Evolutionary conservation across 2,888 invertebrate genomes (phyloP).

Genomic region (Agrilus mali): DNA sequence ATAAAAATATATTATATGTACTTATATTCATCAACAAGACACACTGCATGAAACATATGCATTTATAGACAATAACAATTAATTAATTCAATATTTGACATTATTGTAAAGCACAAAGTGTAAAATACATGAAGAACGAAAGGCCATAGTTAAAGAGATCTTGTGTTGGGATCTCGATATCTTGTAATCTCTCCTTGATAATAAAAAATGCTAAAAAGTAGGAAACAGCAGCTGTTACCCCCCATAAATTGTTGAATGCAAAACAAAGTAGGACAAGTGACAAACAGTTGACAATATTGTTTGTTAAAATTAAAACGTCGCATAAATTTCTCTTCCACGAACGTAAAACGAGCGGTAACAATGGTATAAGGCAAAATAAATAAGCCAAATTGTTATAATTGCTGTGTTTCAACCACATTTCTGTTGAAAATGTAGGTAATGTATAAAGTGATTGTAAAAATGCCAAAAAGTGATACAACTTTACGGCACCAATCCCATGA

Average conservation of each 20-base stretch:
- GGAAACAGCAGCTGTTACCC: constrained; percentile 5
- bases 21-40: too few relatives aligned
- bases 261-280: constrained; percentile 5
- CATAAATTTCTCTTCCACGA: not conserved
- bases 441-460: constrained; percentile 3
- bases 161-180: constrained; percentile 6
- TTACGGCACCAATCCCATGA: constrained; percentile 3
- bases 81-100: too few relatives aligned
- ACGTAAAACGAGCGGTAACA: constrained; percentile 4
- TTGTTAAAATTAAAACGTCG: not conserved
- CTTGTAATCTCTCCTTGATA: constrained; percentile 5
- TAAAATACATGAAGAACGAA: constrained; percentile 8
- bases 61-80: too few relatives aligned
- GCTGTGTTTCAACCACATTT: constrained; percentile 3
- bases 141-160: constrained; percentile 11
- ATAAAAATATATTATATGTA: too few relatives aligned
- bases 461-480: constrained; percentile 2
- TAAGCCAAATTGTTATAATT: constrained; percentile 2
- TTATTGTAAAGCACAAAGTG: constrained; percentile 2
- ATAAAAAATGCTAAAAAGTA: constrained; percentile 8
- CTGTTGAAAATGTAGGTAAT: constrained; percentile 4
- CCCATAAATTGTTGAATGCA: constrained; percentile 5
- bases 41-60: too few relatives aligned
- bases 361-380: not conserved
- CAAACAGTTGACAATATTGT: not conserved